Evolutionary conservation across 1,140 invertebrate species (phyloP).

Genomic region (Euborellia annulipes): DNA sequence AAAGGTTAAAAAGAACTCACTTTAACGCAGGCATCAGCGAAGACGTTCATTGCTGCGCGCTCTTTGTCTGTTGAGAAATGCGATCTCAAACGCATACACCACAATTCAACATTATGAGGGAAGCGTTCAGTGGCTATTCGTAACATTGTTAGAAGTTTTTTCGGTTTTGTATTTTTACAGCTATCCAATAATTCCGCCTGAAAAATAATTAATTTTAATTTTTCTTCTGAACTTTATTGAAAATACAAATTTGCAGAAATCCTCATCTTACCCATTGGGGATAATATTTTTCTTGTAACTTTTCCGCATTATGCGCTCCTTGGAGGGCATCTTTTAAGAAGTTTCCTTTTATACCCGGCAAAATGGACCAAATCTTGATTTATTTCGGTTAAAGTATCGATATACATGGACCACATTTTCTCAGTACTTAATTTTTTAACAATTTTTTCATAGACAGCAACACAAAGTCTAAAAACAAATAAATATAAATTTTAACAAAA

Average conservation of each 20-base stretch:
- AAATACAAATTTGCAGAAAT: no score
- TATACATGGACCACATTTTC: slow-evolving; percentile 35
- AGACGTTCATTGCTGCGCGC: slow-evolving; percentile 21
- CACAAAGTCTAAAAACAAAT: slow-evolving; percentile 5
- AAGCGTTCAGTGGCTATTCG: slow-evolving; percentile 27
- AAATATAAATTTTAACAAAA: no score
- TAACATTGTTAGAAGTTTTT: slow-evolving; percentile 27
- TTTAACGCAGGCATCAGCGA: slow-evolving; percentile 9
- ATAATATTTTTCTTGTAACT: slow-evolving; percentile 34
- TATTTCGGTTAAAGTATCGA: slow-evolving; percentile 33
- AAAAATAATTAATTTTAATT: neutral
- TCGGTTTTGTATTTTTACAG: slow-evolving; percentile 16
- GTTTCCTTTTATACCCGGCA: slow-evolving; percentile 31
- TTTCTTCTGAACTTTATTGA: no score
- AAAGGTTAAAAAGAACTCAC: slow-evolving; percentile 1
- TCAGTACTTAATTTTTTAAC: slow-evolving; percentile 34
- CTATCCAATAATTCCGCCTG: slow-evolving; percentile 23
- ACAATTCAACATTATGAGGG: slow-evolving; percentile 29
- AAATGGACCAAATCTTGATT: slow-evolving; percentile 24
- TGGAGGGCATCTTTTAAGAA: slow-evolving; percentile 29
- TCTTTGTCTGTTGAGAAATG: slow-evolving; percentile 24
- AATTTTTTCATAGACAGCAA: slow-evolving; percentile 31
- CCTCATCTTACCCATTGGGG: slow-evolving; percentile 30
- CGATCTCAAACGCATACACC: slow-evolving; percentile 29
- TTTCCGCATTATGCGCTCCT: slow-evolving; percentile 27